Evolutionary conservation across 2,888 invertebrate species (phyloP).

Genomic region (Ormia ochracea): DNA sequence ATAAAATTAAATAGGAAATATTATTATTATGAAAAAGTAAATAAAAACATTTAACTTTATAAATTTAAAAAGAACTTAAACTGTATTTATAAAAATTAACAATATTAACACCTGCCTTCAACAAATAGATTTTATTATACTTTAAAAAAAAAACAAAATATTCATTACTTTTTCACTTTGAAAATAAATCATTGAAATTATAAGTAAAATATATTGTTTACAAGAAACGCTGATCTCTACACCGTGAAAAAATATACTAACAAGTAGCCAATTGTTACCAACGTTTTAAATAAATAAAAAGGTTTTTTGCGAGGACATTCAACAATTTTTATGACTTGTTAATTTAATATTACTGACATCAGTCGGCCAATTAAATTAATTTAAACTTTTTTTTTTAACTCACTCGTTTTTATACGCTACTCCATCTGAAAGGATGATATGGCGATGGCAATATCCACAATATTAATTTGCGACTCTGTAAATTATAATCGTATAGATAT

Average conservation of each 20-base stretch:
- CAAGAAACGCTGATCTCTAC: slow-evolving; percentile 57
- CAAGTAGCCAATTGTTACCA: slow-evolving; percentile 64
- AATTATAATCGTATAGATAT: no score
- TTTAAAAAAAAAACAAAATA: slow-evolving; percentile 60
- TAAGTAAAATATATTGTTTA: slow-evolving; percentile 66
- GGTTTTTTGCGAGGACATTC: neutral
- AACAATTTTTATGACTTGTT: neutral
- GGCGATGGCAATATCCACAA: no score
- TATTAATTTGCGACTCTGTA: no score
- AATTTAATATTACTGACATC: neutral
- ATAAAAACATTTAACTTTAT: slow-evolving; percentile 46
- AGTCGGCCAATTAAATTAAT: no score
- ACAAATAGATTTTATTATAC: slow-evolving; percentile 70
- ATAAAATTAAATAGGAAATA: slow-evolving; percentile 59
- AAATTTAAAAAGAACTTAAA: slow-evolving; percentile 60
- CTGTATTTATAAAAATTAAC: slow-evolving; percentile 72
- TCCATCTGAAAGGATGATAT: no score
- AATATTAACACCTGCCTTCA: slow-evolving; percentile 74
- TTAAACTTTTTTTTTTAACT: no score
- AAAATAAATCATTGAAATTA: slow-evolving; percentile 51
- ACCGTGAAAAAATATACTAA: slow-evolving; percentile 48
- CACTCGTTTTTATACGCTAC: no score
- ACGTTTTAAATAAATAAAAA: slow-evolving; percentile 59
- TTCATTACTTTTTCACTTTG: slow-evolving; percentile 53
- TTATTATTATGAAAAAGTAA: slow-evolving; percentile 49